Conservation (phyloP, 2,888 invertebrate genomes). For the Disparrhopalites patrizii region DNA sequence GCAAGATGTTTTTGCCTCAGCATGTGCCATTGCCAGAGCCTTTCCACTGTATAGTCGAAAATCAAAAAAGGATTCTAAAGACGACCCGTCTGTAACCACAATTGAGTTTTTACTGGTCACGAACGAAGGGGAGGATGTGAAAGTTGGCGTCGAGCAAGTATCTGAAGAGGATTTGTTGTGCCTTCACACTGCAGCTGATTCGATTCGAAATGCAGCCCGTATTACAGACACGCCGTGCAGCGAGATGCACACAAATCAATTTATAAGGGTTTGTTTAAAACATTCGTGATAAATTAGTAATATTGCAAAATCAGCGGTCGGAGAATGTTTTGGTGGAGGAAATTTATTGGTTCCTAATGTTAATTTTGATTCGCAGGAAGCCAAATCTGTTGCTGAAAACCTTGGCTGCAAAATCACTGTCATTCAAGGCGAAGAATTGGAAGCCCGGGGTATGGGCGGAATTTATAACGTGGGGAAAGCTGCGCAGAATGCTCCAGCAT, state of each 20-base stretch:
- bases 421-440: constrained; percentile 74
- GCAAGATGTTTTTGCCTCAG: constrained; percentile 71
- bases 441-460: constrained; percentile 75
- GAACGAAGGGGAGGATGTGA: constrained; percentile 21
- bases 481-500: constrained; percentile 62
- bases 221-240: constrained; percentile 83
- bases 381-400: constrained; percentile 61
- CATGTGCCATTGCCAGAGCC: constrained; percentile 73
- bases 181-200: constrained; percentile 60
- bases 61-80: constrained; percentile 48
- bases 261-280: constrained; percentile 62
- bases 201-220: constrained; percentile 68
- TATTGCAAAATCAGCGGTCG: not conserved
- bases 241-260: constrained; percentile 75
- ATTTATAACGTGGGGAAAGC: constrained; percentile 83
- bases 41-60: constrained; percentile 69
- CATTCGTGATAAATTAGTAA: not conserved
- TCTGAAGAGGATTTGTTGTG: constrained; percentile 57
- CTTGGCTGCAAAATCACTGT: constrained; percentile 65
- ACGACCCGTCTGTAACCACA: constrained; percentile 51
- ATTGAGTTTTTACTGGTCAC: constrained; percentile 58
- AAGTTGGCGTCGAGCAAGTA: constrained; percentile 50
- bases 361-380: constrained; percentile 57
- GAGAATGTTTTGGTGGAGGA: not conserved
- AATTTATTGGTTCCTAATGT: not conserved